A percentile compares a stretch with the other conserved stretches of the same genome.
Conservation (phyloP, 1,140 invertebrate genomes). For the Panonychus citri region DNA sequence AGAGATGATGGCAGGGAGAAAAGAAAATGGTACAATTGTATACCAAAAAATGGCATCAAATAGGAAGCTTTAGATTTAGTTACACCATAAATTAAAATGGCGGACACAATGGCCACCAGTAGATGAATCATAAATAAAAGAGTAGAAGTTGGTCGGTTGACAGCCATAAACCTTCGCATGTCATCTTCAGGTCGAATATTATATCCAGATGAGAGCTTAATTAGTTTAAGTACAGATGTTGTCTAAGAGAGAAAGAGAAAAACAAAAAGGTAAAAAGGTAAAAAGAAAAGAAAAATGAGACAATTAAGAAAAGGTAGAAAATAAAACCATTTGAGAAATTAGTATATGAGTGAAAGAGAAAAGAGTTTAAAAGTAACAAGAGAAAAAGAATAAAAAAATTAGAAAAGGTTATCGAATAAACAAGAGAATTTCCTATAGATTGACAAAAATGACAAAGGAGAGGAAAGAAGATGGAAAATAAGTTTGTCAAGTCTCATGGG, state of each 20-base stretch:
- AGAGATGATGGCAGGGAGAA: constrained; percentile 29
- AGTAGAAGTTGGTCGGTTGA: neutral
- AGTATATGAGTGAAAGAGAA: no score
- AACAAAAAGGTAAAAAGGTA: neutral
- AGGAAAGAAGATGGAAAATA: no score
- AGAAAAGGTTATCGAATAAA: no score
- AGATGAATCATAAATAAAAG: constrained; percentile 1
- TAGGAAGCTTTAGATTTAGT: constrained; percentile 32
- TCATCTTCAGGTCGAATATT: neutral
- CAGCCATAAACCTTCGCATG: neutral
- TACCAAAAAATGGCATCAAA: constrained; percentile 61
- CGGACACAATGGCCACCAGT: constrained; percentile 5
- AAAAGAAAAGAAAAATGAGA: neutral
- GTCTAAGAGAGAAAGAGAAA: neutral
- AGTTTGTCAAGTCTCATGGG: no score
- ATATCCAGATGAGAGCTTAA: neutral
- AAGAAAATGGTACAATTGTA: constrained; percentile 67
- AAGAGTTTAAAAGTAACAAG: no score
- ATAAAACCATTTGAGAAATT: neutral
- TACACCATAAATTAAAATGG: constrained; percentile 11
- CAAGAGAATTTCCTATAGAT: no score
- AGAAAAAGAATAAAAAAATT: no score
- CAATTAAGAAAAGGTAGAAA: neutral
- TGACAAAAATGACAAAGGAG: no score
- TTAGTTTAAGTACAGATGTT: neutral